Evolutionary conservation across 2,113 vertebrate genomes (phyloP), one percentile per base, ranked within the genome.

Genomic region (Trogon melanurus): DNA sequence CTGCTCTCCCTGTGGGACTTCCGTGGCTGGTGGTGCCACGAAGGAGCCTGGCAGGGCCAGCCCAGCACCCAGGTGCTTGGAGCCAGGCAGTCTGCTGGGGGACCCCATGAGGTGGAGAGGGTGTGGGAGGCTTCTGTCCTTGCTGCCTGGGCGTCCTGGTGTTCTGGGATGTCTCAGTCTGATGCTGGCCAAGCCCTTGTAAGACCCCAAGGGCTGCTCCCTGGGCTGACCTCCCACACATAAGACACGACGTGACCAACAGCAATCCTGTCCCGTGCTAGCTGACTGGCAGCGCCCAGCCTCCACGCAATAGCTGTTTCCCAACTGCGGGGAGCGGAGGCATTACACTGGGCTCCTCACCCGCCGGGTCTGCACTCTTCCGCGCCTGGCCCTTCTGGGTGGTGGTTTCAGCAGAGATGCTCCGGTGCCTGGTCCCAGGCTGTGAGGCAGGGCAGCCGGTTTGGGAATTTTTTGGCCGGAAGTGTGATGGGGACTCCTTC

Each of bases 231-330:
- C 22, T 64, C 61, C 34, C 0, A 1, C 69, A 32, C 20, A 13
- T 38, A 32, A 85, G 27, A 34, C 65, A 12, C 2, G 15, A 16
- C 0, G 16, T 1, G 2, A 83, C 21, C 4, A 2, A 15, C 0
- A 2, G 50, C 1, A 13, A 30, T 51, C 17, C 72, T 29, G 51
- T 38, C 53, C 65, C 3, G 1, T 44, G 84, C 76, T 29, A 3
- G n/a, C 76, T 82, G 73, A 69, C 65, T 27, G 0, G 0, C 91
- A 75, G 51, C 1, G 1, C 69, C 15, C 6, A 2, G 86, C n/a
- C 44, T 29, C 84, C 9, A 2, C 25, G 19, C 87, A 73, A 47
- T 13, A 83, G 61, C 81, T 88, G 23, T 93, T 89, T 44, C 94
- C 81, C 89, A 83, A 9, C 47, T 0, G 3, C 4, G 1, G 51